Evolutionary conservation across 2,113 vertebrate genomes (phyloP), one percentile per base, ranked within the genome.

Genomic region (Lanius ludovicianus): DNA sequence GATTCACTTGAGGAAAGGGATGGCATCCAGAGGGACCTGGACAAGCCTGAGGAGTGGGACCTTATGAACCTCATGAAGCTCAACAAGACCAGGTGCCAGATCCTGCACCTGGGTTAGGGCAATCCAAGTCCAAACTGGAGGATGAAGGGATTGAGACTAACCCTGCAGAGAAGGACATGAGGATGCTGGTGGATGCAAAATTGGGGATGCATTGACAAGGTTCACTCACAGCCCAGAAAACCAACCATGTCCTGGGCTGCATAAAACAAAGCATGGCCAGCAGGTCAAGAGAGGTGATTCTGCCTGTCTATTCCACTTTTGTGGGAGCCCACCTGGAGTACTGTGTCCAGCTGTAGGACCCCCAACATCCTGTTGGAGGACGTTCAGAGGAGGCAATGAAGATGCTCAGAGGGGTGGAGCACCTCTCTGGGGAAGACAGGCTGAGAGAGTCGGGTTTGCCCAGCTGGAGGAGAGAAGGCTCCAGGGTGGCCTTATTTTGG

Each of bases 1-100:
- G 10, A 55, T 15, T 31, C 0, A 0, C 17, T 5, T 17, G 35
- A 65, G 27, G 37, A 31, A n/a, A 2, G 16, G 18, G 33, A 31
- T 56, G 39, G 2, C 30, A 41, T 33, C 31, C 60, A 59, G 22
- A n/a, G 28, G 10, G 1, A 56, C 11, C 56, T 44, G 2, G 56
- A 18, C 76, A 89, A 4, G 13, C 17, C 67, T 14, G 46, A 42
- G 25, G 4, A n/a, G 15, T 17, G 25, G 15, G 8, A 11, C 23
- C 8, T 9, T 21, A 11, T 49, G 15, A 83, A 70, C 7, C 1
- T 55, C 19, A 12, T 9, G 5, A n/a, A 7, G 24, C 56, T 89
- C 41, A 60, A 42, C 11, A 42, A 42, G 37, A 13, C 11, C 30
- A 63, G 24, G 20, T 22, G 13, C 37, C 67, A n/a, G 11, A 5